Percentiles rank a stretch among this genome's conserved stretches.
Conservation (phyloP, 2,797 vertebrate species). For the Ctenosaura bakeri region DNA sequence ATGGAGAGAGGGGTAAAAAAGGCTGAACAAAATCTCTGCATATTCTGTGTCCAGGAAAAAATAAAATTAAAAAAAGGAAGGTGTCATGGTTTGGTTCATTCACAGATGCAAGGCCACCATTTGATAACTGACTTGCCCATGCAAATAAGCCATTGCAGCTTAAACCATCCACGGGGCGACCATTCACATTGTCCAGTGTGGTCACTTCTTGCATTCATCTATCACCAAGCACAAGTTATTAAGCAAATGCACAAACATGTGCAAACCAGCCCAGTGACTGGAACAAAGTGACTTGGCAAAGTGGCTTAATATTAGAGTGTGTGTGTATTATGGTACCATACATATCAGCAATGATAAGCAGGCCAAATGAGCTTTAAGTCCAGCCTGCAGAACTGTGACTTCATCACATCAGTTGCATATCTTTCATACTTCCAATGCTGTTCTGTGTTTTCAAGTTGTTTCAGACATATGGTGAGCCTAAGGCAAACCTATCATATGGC, state of each 20-base stretch:
- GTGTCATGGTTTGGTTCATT: neutral
- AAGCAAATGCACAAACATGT: neutral
- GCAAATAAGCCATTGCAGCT: neutral
- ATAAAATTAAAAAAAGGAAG: neutral
- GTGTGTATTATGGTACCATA: neutral
- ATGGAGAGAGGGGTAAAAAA: neutral
- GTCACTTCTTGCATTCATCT: neutral
- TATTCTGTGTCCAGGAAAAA: neutral
- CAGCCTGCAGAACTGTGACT: neutral
- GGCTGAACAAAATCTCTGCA: neutral
- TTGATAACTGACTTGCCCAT: neutral
- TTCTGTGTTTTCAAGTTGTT: no score
- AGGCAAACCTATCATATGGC: no score
- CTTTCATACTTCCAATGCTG: neutral
- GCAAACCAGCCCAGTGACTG: neutral
- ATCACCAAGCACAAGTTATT: neutral
- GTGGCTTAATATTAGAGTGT: neutral
- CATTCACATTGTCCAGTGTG: neutral
- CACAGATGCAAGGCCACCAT: neutral
- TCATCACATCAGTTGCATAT: neutral
- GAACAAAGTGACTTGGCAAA: neutral
- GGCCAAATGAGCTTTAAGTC: neutral
- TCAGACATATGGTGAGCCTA: no score
- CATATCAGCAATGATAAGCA: neutral
- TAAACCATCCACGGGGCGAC: neutral